A percentile compares a stretch with the other conserved stretches of the same genome.
Conservation (phyloP, 2,797 vertebrate species). For the Kryptolebias ocellatus region DNA sequence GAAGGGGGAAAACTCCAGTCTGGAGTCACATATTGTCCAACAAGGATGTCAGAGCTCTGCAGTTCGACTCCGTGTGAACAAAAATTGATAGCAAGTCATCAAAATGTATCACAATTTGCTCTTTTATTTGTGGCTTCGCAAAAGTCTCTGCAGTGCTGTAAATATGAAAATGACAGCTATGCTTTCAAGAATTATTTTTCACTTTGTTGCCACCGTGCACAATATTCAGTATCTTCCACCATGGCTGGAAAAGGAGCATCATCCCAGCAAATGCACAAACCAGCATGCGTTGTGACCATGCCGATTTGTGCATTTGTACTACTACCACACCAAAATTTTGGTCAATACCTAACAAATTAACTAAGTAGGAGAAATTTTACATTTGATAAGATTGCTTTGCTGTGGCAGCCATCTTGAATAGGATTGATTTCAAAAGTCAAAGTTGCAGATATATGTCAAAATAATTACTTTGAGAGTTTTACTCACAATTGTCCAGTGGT, state of each 20-base stretch:
- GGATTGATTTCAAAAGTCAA: too few species aligned
- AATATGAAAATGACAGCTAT: conserved; percentile 12
- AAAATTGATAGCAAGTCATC: conserved; percentile 25
- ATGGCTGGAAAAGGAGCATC: conserved; percentile 3
- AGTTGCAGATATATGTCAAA: too few species aligned
- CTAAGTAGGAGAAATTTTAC: too few species aligned
- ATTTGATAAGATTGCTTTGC: too few species aligned
- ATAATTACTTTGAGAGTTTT: too few species aligned
- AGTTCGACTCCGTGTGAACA: background rate
- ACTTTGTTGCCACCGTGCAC: background rate
- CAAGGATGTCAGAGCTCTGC: conserved; percentile 37
- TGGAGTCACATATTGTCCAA: conserved; percentile 38
- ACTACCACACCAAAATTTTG: too few species aligned
- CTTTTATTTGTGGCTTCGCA: conserved; percentile 14
- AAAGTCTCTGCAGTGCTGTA: conserved; percentile 7
- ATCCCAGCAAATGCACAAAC: background rate
- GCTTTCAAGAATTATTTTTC: background rate
- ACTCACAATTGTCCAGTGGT: too few species aligned
- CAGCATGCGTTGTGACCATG: too few species aligned
- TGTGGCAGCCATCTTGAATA: too few species aligned
- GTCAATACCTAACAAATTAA: too few species aligned
- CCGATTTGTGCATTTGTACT: too few species aligned
- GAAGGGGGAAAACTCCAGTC: conserved; percentile 37
- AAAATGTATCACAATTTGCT: conserved; percentile 19
- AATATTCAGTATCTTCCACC: conserved; percentile 5